phyloP scores from a whole-genome alignment of 1,140 invertebrate genomes.

The Paraescarpia echinospica region DNA sequence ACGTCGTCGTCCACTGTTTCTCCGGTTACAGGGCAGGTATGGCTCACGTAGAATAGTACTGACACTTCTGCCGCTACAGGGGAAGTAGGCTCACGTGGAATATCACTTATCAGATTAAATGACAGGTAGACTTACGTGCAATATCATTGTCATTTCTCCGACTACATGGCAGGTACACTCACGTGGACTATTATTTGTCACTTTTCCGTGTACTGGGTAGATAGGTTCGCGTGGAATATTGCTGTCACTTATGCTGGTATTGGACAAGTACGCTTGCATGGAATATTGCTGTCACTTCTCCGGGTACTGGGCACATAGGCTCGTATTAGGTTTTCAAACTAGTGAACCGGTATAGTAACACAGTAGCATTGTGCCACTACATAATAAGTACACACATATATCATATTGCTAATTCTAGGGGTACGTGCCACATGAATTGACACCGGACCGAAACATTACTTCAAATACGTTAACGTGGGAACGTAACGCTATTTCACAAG shows the following conservation, averaged over 20 bases:
- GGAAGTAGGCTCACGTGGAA: background rate
- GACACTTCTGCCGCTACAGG: background rate
- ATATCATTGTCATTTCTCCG: too few species aligned
- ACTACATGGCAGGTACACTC: background rate
- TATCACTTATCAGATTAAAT: too few species aligned
- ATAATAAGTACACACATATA: too few species aligned
- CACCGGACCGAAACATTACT: conserved; percentile 35
- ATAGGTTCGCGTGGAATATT: too few species aligned
- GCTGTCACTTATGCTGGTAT: too few species aligned
- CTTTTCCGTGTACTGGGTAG: too few species aligned
- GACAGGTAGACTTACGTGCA: too few species aligned
- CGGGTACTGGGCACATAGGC: background rate
- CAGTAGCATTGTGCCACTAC: too few species aligned
- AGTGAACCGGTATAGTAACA: background rate
- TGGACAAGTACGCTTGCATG: too few species aligned
- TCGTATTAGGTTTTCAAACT: background rate
- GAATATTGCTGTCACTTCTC: background rate
- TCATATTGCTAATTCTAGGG: too few species aligned
- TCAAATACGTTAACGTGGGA: too few species aligned
- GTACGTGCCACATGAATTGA: background rate
- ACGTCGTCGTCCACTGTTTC: background rate
- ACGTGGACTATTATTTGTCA: background rate
- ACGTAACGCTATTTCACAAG: too few species aligned
- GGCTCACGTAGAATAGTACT: background rate
- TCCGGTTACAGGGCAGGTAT: background rate